These are phyloP conservation scores for Sorex maritimensis DNA, from an alignment of 2,797 vertebrate genomes.

Conservation along the genomic window DNA sequence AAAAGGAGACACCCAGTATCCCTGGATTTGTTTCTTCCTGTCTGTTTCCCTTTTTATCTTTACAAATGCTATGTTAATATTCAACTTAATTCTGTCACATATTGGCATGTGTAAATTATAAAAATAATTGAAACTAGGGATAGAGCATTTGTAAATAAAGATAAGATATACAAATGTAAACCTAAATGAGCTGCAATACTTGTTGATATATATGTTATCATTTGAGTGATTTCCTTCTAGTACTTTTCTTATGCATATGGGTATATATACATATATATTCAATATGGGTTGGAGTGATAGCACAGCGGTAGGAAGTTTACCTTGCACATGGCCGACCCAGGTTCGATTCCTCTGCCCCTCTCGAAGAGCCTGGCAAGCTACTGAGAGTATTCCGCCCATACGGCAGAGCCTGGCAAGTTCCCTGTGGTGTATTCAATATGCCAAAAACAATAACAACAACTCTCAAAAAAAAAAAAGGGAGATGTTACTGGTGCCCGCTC, in stretches of 20 bases:
- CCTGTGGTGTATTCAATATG: too few relatives aligned
- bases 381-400: too few relatives aligned
- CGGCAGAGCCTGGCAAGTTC: too few relatives aligned
- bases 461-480: too few relatives aligned
- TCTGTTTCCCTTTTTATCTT: constrained; percentile 8
- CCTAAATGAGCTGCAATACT: not conserved
- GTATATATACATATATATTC: not conserved
- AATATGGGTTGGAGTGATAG: too few relatives aligned
- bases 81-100: not conserved
- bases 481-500: too few relatives aligned
- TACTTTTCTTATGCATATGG: not conserved
- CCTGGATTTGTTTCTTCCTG: not conserved
- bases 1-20: too few relatives aligned
- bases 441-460: too few relatives aligned
- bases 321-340: too few relatives aligned
- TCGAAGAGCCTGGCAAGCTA: too few relatives aligned
- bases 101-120: constrained; percentile 9
- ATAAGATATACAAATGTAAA: not conserved
- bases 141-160: constrained; percentile 27
- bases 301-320: too few relatives aligned
- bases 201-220: not conserved
- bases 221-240: constrained; percentile 15
- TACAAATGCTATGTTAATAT: constrained; percentile 20
- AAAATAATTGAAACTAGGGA: constrained; percentile 29
- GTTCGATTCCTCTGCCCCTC: too few relatives aligned